Evolutionary conservation across 2,888 invertebrate species (phyloP).

Genomic region (Cheilosia impressa): DNA sequence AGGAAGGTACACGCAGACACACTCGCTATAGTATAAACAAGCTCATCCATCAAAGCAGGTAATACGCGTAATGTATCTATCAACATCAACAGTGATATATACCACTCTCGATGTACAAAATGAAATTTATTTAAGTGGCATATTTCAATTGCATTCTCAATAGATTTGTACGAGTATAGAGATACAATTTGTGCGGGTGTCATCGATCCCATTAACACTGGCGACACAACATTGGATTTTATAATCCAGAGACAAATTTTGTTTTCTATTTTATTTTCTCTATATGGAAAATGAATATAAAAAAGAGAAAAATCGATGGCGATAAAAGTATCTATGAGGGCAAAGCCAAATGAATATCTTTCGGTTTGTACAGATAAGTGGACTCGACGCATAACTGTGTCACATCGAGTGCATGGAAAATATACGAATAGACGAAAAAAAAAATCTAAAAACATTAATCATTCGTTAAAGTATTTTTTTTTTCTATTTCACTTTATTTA

Average conservation of each 20-base stretch:
- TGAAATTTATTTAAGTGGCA: conserved; percentile 52
- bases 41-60: conserved; percentile 34
- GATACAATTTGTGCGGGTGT: conserved; percentile 63
- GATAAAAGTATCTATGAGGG: conserved; percentile 51
- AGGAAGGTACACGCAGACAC: conserved; percentile 3
- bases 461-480: conserved; percentile 43
- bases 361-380: conserved; percentile 57
- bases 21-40: conserved; percentile 11
- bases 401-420: conserved; percentile 62
- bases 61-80: conserved; percentile 29
- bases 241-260: conserved; percentile 26
- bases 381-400: conserved; percentile 49
- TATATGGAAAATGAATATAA: conserved; percentile 18
- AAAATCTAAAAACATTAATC: conserved; percentile 45
- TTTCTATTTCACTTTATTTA: conserved; percentile 26
- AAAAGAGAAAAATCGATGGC: conserved; percentile 19
- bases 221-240: conserved; percentile 51
- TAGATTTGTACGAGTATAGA: conserved; percentile 18
- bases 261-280: conserved; percentile 19
- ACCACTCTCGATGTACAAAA: conserved; percentile 17
- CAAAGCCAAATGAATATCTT: conserved; percentile 41
- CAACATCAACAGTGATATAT: conserved; percentile 1
- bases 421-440: conserved; percentile 26
- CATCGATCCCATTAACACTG: conserved; percentile 65
- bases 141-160: conserved; percentile 47